These are phyloP conservation scores for Autographa pulchrina DNA, from an alignment of 2,888 invertebrate species.

Conservation along the genomic window DNA sequence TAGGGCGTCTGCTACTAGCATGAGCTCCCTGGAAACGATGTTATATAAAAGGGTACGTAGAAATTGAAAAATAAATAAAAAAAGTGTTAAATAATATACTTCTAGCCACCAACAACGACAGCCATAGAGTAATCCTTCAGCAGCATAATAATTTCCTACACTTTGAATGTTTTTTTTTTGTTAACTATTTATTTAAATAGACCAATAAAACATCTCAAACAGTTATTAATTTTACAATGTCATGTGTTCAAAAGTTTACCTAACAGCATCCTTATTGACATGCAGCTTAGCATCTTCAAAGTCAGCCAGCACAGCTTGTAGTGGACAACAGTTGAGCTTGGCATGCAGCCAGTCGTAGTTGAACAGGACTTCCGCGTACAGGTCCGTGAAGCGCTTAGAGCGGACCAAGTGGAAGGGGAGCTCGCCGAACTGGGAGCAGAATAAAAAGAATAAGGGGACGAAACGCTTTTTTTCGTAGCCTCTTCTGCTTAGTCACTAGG, in stretches of 20 bases:
- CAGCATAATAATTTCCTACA: no score
- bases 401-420: slow-evolving; percentile 98
- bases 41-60: background rate
- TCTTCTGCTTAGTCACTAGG: no score
- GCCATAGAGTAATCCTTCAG: no score
- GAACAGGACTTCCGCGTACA: slow-evolving; percentile 97
- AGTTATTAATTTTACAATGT: no score
- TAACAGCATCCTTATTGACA: slow-evolving; percentile 94
- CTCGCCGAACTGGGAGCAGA: slow-evolving; percentile 94
- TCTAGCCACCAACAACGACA: no score
- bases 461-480: no score
- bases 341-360: slow-evolving; percentile 99
- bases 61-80: no score
- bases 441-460: background rate
- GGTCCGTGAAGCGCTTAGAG: slow-evolving; percentile 96
- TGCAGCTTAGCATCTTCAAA: slow-evolving; percentile 97
- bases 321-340: slow-evolving; percentile 97
- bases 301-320: slow-evolving; percentile 98
- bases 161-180: no score
- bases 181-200: no score
- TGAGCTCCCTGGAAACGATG: slow-evolving; percentile 92
- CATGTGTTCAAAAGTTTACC: no score
- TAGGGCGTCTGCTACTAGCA: slow-evolving; percentile 97
- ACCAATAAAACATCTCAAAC: no score
- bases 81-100: no score